A percentile compares a stretch with the other conserved stretches of the same genome.
Evolutionary conservation across 2,797 vertebrate genomes (phyloP).

Genomic region (Vipera ursinii): DNA sequence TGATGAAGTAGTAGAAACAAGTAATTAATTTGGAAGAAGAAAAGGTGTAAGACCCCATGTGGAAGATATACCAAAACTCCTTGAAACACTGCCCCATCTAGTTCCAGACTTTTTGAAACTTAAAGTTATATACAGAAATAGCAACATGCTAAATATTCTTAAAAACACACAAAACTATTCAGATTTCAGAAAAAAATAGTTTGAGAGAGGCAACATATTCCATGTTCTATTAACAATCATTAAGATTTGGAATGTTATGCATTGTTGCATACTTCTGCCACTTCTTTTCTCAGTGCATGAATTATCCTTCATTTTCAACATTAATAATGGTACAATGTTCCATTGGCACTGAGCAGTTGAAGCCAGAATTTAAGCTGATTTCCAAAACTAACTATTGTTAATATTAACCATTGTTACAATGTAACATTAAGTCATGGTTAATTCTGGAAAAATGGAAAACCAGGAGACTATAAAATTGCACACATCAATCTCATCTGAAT

Average conservation of each 20-base stretch:
- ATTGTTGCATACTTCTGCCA: background rate
- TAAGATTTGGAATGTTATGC: background rate
- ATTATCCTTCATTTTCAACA: background rate
- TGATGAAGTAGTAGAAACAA: background rate
- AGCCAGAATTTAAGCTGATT: background rate
- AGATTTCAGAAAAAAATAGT: background rate
- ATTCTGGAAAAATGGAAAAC: background rate
- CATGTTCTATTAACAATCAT: background rate
- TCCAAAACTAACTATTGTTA: background rate
- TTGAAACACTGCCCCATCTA: background rate
- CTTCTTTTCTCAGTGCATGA: background rate
- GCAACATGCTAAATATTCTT: background rate
- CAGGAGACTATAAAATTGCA: background rate
- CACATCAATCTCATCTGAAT: background rate
- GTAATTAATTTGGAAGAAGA: background rate
- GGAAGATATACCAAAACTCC: background rate
- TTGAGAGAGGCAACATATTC: background rate
- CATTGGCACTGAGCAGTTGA: background rate
- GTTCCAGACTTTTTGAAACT: background rate
- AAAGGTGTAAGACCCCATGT: background rate
- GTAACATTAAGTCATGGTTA: background rate
- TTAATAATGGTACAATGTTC: background rate
- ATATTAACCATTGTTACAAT: background rate
- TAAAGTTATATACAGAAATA: background rate
- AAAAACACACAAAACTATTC: background rate